Conservation (phyloP, 2,113 vertebrate species). For the Tachycineta bicolor region DNA sequence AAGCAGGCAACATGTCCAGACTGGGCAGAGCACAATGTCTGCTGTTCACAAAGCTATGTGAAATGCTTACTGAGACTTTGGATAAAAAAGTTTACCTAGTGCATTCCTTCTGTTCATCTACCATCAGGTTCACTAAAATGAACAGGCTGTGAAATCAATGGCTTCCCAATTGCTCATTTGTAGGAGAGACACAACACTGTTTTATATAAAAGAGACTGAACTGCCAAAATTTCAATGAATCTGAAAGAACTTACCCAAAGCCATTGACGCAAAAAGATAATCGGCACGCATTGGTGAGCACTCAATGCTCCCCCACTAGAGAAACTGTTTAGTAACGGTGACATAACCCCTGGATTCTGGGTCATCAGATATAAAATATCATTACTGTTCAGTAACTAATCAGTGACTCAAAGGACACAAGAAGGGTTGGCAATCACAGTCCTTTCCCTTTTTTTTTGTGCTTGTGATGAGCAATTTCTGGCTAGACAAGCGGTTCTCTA, state of each 20-base stretch:
- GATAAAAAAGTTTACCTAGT: slow-evolving; percentile 26
- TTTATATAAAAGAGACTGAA: slow-evolving; percentile 17
- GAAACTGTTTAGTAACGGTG: not conserved
- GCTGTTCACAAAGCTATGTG: slow-evolving; percentile 1
- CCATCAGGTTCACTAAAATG: not conserved
- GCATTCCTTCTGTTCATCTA: slow-evolving; percentile 50
- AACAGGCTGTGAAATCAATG: slow-evolving; percentile 53
- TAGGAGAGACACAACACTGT: not conserved
- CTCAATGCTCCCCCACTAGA: not conserved
- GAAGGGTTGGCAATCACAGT: not conserved
- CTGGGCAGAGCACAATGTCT: not conserved
- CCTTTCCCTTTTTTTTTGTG: not conserved
- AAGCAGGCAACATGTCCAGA: slow-evolving; percentile 10
- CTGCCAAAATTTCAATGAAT: slow-evolving; percentile 15
- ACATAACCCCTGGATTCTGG: not conserved
- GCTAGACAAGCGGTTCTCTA: not conserved
- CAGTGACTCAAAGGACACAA: not conserved
- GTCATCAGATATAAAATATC: slow-evolving; percentile 1
- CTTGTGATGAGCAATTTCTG: slow-evolving; percentile 5
- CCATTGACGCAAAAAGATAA: slow-evolving; percentile 32
- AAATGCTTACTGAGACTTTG: slow-evolving; percentile 19
- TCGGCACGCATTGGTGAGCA: not conserved
- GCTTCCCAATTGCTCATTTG: slow-evolving; percentile 39
- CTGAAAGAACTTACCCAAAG: not conserved
- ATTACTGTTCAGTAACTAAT: not conserved